Base-by-base conservation (phyloP, 2,113 vertebrate genomes). In the Corynorhinus townsendii region DNA sequence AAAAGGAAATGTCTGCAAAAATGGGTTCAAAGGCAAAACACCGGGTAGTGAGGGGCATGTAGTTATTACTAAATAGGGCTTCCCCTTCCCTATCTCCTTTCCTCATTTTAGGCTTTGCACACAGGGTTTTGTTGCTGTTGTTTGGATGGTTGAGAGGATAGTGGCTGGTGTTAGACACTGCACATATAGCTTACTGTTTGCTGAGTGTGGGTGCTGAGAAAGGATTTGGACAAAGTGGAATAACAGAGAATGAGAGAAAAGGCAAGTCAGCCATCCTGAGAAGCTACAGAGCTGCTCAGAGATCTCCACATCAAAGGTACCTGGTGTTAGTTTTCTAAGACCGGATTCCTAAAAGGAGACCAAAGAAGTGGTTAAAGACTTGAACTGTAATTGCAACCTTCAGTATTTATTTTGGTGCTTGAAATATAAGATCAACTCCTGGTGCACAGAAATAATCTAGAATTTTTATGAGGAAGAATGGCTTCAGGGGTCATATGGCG, bases 1-100 rank as follows among this genome's bases (percentile, higher is more conserved):
- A 43, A 83, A 90, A 82, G 20, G 33, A 19, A 77, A 91, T 66
- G 82, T 95, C 83, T 95, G 40, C 85, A 90, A 83, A 52, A 52
- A 87, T 52, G 68, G 47, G 40, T 92, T 81, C 45, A 72, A 24
- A 59, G 19, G 28, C 47, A 90, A 92, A 86, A 79, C 71, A 24
- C 38, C 35, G 26, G 59, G 19, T 9, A 43, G 33, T 38, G 40
- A 71, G 4, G 17, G 26, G 26, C 11, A 49, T 26, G 17, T 1
- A 35, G 43, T 47, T 79, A 69, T 11, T 47, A 59, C 9, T 26
- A 66, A 43, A 69, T 5, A 77, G 38, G 4, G 20, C 59, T 64
- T 77, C 43, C 2, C 22, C n/a, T 68, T 82, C 30, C 40, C 26
- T 26, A 2, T 62, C 38, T 52, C 49, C 40, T 17, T 8, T 35